Base-by-base conservation (phyloP, 1,140 invertebrate genomes). In the Telenomus remus region DNA sequence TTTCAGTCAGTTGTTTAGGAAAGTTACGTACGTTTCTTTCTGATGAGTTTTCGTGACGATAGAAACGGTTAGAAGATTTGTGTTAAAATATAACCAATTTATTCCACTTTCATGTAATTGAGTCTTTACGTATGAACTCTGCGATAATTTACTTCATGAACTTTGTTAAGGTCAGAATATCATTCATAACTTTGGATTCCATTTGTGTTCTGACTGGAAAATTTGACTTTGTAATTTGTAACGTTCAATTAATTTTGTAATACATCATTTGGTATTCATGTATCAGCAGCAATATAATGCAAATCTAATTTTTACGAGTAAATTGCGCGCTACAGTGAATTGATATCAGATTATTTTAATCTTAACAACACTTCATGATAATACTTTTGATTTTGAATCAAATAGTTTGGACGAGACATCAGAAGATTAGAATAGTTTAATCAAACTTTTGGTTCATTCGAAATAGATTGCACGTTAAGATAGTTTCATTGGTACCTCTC, bases 71-170 rank as follows among this genome's bases (percentile, higher is more conserved):
- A 35, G 51, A 33, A 66, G 64, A 73, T 79, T 69, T 73, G 49
- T 59, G 53, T 63, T 34, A 65, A 63, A 63, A 76, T 16, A 46
- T 33, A 50, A 54, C 33, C 47, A 72, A 59, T 68, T 56, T 44
- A 61, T 48, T 59, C 33, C 16, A 49, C 13, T 72, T 72, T 72
- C 57, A 73, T 65, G 54, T 54, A 64, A 72, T 72, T 19, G 55
- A 61, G 33, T 39, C 43, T 47, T 59, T 54, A 53, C 50, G 48
- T 59, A 64, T 35, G 60, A 57, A 64, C 56, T 53, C 54, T 9
- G 35, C 33, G 33, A 48, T 53, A 72, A 65, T 64, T 59, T 54
- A 64, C 33, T 54, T 37, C 1, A 2, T 54, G 44, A 43, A 63
- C 68, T 63, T 56, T 48, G 53, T 70, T 64, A 56, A 53, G 59